A percentile compares a stretch with the other conserved stretches of the same genome.
Conservation (phyloP, 1,140 invertebrate genomes). For the Lepidurus arcticus region DNA sequence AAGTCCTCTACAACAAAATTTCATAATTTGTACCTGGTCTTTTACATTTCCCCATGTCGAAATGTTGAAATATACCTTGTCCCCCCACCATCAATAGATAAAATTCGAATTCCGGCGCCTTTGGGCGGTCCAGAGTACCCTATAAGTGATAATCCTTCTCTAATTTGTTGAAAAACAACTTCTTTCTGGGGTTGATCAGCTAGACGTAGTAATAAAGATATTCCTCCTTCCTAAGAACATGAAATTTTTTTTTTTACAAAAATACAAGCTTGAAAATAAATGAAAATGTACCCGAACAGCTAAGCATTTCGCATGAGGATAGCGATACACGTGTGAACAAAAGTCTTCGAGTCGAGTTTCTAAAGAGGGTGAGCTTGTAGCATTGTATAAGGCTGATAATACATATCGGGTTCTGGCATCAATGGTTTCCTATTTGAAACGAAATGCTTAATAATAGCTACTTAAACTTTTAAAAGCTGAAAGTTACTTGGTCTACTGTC, state of each 20-base stretch:
- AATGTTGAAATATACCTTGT: conserved; percentile 50
- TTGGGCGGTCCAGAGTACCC: conserved; percentile 65
- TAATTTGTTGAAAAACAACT: conserved; percentile 44
- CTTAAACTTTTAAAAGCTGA: background rate
- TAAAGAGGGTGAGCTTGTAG: conserved; percentile 54
- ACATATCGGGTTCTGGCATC: conserved; percentile 60
- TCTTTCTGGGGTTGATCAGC: conserved; percentile 43
- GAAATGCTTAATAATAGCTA: background rate
- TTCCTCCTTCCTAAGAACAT: conserved; percentile 53
- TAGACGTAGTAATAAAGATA: conserved; percentile 55
- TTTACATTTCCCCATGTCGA: background rate
- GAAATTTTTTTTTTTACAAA: conserved; percentile 19
- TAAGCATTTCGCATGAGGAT: conserved; percentile 62
- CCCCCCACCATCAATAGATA: conserved; percentile 86
- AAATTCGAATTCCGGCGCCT: conserved; percentile 68
- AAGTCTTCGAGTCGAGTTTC: conserved; percentile 59
- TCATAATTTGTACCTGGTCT: background rate
- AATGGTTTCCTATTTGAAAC: conserved; percentile 41
- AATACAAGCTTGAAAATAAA: conserved; percentile 30
- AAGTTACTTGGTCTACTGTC: background rate
- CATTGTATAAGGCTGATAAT: conserved; percentile 55
- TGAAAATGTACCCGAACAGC: conserved; percentile 57
- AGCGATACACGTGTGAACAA: conserved; percentile 60
- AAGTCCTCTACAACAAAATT: conserved; percentile 56
- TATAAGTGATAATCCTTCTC: conserved; percentile 64